Conservation (phyloP, 2,797 vertebrate species). For the Sebastes minor region DNA sequence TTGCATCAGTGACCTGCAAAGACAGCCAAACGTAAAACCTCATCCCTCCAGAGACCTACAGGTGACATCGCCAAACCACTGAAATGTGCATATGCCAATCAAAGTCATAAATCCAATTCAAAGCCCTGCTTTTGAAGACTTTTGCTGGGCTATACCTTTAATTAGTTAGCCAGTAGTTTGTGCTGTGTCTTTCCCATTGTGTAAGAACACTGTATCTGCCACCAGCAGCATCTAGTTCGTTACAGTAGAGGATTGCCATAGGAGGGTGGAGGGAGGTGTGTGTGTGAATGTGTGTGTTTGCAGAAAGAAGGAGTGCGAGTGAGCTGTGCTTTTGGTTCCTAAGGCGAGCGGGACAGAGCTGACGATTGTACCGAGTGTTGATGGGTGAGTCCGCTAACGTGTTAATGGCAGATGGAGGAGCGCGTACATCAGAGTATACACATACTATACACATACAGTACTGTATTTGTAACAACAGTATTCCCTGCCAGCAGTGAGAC, state of each 20-base stretch:
- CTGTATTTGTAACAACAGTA: constrained; percentile 53
- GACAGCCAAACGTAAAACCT: not conserved
- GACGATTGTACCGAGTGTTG: constrained; percentile 35
- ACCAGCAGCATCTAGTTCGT: constrained; percentile 1
- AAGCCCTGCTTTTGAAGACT: not conserved
- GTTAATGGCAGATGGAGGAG: constrained; percentile 34
- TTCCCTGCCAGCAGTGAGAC: constrained; percentile 77
- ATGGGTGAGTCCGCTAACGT: constrained; percentile 8
- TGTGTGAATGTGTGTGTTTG: constrained; percentile 19
- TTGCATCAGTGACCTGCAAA: not conserved
- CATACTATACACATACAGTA: constrained; percentile 49
- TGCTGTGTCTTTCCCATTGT: constrained; percentile 3
- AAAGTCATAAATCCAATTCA: not conserved
- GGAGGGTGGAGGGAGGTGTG: constrained; percentile 14
- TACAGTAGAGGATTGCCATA: not conserved
- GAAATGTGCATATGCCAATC: not conserved
- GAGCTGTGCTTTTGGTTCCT: constrained; percentile 74
- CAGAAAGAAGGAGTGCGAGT: constrained; percentile 6
- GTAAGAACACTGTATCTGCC: not conserved
- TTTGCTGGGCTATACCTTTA: not conserved
- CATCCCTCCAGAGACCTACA: not conserved
- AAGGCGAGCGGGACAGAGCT: constrained; percentile 41
- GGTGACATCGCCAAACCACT: not conserved
- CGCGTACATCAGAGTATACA: constrained; percentile 29
- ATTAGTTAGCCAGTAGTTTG: constrained; percentile 38